Percentiles rank a stretch among this genome's conserved stretches.
phyloP scores from a whole-genome alignment of 2,888 invertebrate species.

The Parthenolecanium corni region DNA sequence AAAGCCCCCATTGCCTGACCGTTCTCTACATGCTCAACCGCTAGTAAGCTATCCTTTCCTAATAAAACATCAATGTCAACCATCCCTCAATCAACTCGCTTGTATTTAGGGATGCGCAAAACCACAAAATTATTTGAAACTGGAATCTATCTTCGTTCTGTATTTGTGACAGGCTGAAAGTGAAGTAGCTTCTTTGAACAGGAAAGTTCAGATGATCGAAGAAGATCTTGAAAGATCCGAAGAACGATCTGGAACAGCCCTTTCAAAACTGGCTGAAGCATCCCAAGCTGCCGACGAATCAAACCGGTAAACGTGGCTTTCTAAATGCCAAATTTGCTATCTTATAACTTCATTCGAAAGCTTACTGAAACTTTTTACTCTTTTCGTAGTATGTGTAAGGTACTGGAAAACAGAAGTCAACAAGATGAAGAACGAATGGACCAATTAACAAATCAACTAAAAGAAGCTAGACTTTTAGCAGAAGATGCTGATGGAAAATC shows the following conservation, averaged over 20 bases:
- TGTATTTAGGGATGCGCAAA: too few species aligned
- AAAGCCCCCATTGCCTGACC: too few species aligned
- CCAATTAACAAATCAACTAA: constrained; percentile 95
- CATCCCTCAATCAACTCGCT: too few species aligned
- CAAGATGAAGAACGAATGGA: constrained; percentile 99
- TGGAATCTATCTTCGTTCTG: background rate
- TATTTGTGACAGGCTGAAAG: constrained; percentile 61
- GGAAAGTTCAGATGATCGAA: constrained; percentile 97
- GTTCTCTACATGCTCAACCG: too few species aligned
- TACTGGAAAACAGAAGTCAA: constrained; percentile 94
- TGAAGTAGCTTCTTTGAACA: constrained; percentile 92
- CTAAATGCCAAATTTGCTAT: background rate
- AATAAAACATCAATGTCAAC: too few species aligned
- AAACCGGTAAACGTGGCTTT: constrained; percentile 61
- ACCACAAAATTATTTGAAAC: too few species aligned
- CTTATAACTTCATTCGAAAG: background rate
- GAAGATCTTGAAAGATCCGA: constrained; percentile 99
- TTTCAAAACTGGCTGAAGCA: constrained; percentile 93
- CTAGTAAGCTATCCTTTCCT: too few species aligned
- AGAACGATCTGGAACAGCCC: constrained; percentile 91
- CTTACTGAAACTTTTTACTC: background rate
- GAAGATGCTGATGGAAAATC: constrained; percentile 99
- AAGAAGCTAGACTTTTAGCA: constrained; percentile 96
- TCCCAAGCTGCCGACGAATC: constrained; percentile 99
- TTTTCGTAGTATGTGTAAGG: constrained; percentile 89